A percentile compares a stretch with the other conserved stretches of the same genome.
These are phyloP conservation scores for Machaerirhynchus nigripectus DNA, from an alignment of 2,113 vertebrate species.

Conservation along the genomic window DNA sequence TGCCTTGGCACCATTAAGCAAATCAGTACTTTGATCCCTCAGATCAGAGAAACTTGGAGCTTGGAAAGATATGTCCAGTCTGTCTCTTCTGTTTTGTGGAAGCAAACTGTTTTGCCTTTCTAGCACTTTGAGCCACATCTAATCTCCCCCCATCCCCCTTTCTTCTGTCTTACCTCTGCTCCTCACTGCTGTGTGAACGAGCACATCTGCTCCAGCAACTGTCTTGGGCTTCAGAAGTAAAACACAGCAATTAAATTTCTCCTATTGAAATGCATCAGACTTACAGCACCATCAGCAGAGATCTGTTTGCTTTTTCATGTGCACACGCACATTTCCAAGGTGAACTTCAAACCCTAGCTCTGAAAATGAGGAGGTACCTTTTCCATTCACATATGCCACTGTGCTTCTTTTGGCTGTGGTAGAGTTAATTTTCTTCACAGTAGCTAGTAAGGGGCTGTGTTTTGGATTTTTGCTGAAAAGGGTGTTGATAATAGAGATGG, in stretches of 20 bases:
- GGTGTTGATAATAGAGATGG: not conserved
- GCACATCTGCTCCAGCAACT: not conserved
- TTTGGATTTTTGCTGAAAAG: not conserved
- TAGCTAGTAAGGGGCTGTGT: not conserved
- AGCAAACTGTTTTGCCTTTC: not conserved
- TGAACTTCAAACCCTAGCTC: not conserved
- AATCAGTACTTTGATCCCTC: not conserved
- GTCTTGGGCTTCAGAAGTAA: not conserved
- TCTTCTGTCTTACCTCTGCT: not conserved
- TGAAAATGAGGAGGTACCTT: not conserved
- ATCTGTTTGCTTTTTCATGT: not conserved
- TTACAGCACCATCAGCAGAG: not conserved
- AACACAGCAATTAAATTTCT: not conserved
- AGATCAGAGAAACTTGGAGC: not conserved
- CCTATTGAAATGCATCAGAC: not conserved
- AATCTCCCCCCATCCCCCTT: not conserved
- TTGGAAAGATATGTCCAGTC: not conserved
- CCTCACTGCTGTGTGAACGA: not conserved
- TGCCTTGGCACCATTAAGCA: not conserved
- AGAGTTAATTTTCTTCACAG: not conserved
- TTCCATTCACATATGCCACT: not conserved
- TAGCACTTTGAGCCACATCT: not conserved
- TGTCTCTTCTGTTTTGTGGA: not conserved
- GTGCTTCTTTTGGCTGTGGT: not conserved
- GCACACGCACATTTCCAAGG: accelerated